Conservation (phyloP, 2,797 vertebrate species). For the Epinephelus awoara region DNA sequence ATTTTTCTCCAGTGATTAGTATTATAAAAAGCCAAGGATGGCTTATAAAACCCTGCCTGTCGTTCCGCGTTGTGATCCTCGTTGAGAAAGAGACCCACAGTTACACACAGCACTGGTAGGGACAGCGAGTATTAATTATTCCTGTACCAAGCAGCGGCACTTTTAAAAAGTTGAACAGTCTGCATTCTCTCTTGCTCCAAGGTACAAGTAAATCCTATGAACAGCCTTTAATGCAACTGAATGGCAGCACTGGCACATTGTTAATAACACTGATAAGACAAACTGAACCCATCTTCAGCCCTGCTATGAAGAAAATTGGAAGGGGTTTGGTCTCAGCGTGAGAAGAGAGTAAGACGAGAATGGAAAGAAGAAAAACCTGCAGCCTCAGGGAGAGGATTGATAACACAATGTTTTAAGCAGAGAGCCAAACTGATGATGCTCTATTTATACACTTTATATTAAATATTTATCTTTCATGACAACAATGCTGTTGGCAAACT, state of each 20-base stretch:
- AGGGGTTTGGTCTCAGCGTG: slow-evolving; percentile 6
- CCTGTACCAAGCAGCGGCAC: neutral
- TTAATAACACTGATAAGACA: slow-evolving; percentile 12
- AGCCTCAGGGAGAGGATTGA: slow-evolving; percentile 3
- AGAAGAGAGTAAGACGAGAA: neutral
- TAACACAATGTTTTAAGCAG: neutral
- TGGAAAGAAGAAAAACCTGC: slow-evolving; percentile 2
- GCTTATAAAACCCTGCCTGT: neutral
- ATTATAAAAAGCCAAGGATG: neutral
- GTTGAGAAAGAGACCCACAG: too few relatives aligned
- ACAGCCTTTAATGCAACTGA: neutral
- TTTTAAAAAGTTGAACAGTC: neutral
- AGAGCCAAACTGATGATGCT: neutral
- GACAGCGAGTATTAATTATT: slow-evolving; percentile 5
- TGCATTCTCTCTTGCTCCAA: neutral
- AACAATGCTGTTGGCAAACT: slow-evolving; percentile 6
- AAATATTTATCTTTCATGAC: slow-evolving; percentile 11
- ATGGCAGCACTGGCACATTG: neutral
- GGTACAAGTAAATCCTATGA: neutral
- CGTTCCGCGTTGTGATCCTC: too few relatives aligned
- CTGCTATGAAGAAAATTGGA: slow-evolving; percentile 35
- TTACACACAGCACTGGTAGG: neutral
- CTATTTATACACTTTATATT: neutral
- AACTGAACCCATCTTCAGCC: slow-evolving; percentile 7
- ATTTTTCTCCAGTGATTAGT: neutral